phyloP scores from a whole-genome alignment of 2,888 invertebrate genomes.

The Heterodera filipjevi region DNA sequence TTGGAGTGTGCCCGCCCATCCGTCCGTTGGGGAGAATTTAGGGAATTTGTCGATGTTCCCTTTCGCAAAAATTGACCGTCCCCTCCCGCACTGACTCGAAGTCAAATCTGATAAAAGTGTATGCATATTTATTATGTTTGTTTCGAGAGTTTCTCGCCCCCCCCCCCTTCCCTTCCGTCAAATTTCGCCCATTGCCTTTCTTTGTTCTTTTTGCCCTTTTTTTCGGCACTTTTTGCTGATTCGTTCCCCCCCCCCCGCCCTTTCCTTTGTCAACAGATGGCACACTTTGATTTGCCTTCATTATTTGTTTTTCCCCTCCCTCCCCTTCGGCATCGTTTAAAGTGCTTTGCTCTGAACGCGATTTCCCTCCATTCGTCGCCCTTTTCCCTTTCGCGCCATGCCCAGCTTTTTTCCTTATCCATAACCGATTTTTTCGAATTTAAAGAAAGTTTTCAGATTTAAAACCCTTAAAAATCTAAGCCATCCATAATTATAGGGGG shows the following conservation, averaged over 20 bases:
- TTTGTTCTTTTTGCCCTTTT: too few relatives aligned
- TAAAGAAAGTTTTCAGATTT: too few relatives aligned
- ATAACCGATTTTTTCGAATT: too few relatives aligned
- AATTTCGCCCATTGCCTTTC: not conserved
- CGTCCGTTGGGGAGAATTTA: constrained; percentile 8
- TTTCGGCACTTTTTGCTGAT: not conserved
- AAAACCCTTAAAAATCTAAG: too few relatives aligned
- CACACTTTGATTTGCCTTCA: constrained; percentile 18
- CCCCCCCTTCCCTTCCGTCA: not conserved
- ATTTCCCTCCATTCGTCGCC: not conserved
- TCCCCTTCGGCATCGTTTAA: too few relatives aligned
- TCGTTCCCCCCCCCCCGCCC: not conserved
- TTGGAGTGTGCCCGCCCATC: not conserved
- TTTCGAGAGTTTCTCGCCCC: too few relatives aligned
- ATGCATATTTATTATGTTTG: too few relatives aligned
- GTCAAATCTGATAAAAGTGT: not conserved
- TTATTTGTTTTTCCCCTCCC: too few relatives aligned
- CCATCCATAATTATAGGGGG: too few relatives aligned
- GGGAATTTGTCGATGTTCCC: not conserved
- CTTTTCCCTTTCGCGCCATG: too few relatives aligned
- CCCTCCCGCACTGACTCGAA: not conserved
- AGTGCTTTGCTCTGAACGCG: not conserved
- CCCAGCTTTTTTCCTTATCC: too few relatives aligned
- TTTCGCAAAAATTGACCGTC: not conserved
- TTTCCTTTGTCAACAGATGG: constrained; percentile 1